Evolutionary conservation across 1,140 invertebrate species (phyloP).

Genomic region (Euglossa dilemma): DNA sequence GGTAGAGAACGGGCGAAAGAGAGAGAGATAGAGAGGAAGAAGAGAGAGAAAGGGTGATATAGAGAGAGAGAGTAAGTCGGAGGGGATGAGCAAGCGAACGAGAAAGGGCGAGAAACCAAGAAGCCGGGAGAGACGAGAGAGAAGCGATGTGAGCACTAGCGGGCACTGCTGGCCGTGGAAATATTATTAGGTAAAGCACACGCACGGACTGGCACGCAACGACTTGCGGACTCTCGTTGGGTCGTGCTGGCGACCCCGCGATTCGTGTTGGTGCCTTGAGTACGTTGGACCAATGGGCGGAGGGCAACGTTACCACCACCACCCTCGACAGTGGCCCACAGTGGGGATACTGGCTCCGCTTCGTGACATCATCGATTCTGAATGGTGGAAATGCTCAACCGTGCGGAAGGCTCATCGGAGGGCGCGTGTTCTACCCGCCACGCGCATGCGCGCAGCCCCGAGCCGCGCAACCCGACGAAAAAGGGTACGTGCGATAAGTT

Average conservation of each 20-base stretch:
- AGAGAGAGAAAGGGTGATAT: neutral
- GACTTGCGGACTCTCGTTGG: slow-evolving; percentile 72
- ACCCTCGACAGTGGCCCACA: neutral
- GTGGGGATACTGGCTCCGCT: slow-evolving; percentile 69
- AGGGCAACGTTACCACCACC: slow-evolving; percentile 55
- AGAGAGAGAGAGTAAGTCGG: neutral
- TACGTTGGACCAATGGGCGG: slow-evolving; percentile 64
- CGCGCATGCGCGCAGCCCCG: slow-evolving; percentile 64
- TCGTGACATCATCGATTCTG: slow-evolving; percentile 82
- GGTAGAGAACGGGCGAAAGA: neutral
- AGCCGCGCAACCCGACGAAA: slow-evolving; percentile 30
- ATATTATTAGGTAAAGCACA: slow-evolving; percentile 71
- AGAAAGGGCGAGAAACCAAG: slow-evolving; percentile 23
- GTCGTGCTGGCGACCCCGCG: slow-evolving; percentile 65
- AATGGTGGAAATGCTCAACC: slow-evolving; percentile 82
- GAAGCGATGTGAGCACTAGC: slow-evolving; percentile 40
- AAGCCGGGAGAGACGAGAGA: slow-evolving; percentile 36
- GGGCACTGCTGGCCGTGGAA: slow-evolving; percentile 59
- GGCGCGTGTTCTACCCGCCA: slow-evolving; percentile 73
- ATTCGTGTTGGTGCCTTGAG: slow-evolving; percentile 64
- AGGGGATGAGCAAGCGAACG: neutral
- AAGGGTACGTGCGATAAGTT: slow-evolving; percentile 45
- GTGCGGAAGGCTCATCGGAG: slow-evolving; percentile 81
- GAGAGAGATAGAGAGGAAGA: neutral
- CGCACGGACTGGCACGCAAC: slow-evolving; percentile 69